Evolutionary conservation across 2,888 invertebrate genomes (phyloP).

Genomic region (Drosophila formosana): DNA sequence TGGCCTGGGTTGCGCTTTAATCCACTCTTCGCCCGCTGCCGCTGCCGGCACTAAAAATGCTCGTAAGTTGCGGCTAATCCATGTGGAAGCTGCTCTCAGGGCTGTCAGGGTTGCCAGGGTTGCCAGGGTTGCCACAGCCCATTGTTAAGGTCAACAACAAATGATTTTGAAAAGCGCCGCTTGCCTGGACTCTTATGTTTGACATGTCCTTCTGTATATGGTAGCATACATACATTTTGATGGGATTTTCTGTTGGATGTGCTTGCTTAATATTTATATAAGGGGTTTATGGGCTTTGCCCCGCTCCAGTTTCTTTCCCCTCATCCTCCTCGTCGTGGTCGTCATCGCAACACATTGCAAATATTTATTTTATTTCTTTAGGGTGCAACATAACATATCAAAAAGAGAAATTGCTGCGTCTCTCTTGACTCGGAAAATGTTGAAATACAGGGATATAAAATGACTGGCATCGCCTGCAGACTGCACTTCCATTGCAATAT

Average conservation of each 20-base stretch:
- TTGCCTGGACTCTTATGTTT: slow-evolving; percentile 47
- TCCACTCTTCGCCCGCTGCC: slow-evolving; percentile 31
- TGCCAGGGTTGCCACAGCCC: slow-evolving; percentile 15
- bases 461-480: slow-evolving; percentile 23
- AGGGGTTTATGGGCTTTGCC: slow-evolving; percentile 39
- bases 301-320: not conserved
- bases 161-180: slow-evolving; percentile 21
- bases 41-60: slow-evolving; percentile 19
- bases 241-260: slow-evolving; percentile 54
- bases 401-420: slow-evolving; percentile 29
- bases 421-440: slow-evolving; percentile 9
- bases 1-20: slow-evolving; percentile 30
- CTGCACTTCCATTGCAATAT: slow-evolving; percentile 25
- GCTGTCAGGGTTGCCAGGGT: slow-evolving; percentile 24
- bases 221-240: slow-evolving; percentile 43
- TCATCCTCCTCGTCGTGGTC: slow-evolving; percentile 4
- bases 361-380: slow-evolving; percentile 61
- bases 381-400: slow-evolving; percentile 47
- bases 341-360: slow-evolving; percentile 46
- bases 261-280: slow-evolving; percentile 60
- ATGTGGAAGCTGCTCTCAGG: slow-evolving; percentile 37
- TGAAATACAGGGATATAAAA: slow-evolving; percentile 13
- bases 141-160: slow-evolving; percentile 67
- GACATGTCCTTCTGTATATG: slow-evolving; percentile 37
- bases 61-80: slow-evolving; percentile 65